Evolutionary conservation across 2,113 vertebrate genomes (phyloP), one percentile per base, ranked within the genome.

Genomic region (Chloroceryle aenea): DNA sequence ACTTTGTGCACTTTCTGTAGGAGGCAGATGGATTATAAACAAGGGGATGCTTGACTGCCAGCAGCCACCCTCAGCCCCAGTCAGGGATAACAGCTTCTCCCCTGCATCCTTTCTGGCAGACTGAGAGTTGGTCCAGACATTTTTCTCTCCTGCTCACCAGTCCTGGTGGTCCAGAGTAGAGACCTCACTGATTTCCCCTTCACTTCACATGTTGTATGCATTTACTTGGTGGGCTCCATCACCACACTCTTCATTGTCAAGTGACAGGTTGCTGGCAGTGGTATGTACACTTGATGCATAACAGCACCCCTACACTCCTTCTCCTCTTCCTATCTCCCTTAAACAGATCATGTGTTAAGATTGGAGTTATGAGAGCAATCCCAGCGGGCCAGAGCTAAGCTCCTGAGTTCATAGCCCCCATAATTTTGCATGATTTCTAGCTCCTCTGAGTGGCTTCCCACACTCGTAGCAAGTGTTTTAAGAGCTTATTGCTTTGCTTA

Each of bases 241-340:
- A 63, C 64, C 59, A 40, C 0, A 0, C 61, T 95, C 62, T 85
- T 79, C 79, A 63, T 22, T 5, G 22, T 26, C 63, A 61, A 88
- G 53, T 94, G 97, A 87, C 92, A 93, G 91, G 91, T 72, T 95
- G 76, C 75, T 94, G 95, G 93, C 96, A 96, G 53, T 48, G 75
- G 45, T 79, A 55, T 94, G 89, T 38, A 91, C 61, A 58, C 61
- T 93, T 96, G 95, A 97, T 85, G 34, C 62, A 94, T 40, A 95
- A 80, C 96, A 97, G 90, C 78, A 80, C 48, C 72, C 86, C 85
- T 92, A 78, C 52, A 58, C 90, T 92, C 75, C 67, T 85, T 86
- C 62, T 89, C 71, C 71, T 58, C 71, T 88, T 78, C 78, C 76
- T 63, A 74, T 80, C 78, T 76, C 66, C 68, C 32, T 86, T 87